Percentiles rank a stretch among this genome's conserved stretches.
These are phyloP conservation scores for Tenthredo amoena DNA, from an alignment of 2,888 invertebrate genomes.

Conservation along the genomic window DNA sequence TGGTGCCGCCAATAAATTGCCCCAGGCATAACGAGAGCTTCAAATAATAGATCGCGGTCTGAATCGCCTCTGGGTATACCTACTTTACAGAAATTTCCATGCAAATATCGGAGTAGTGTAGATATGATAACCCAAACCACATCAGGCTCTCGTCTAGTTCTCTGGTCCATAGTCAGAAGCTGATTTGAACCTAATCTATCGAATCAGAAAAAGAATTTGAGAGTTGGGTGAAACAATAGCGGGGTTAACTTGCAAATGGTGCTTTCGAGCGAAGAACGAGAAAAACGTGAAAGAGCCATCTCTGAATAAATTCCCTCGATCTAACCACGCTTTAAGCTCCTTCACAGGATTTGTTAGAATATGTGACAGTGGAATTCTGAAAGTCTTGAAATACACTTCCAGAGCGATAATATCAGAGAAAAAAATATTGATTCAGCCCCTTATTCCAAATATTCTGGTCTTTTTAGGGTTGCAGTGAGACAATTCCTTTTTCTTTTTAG, in stretches of 20 bases:
- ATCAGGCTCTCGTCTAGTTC: not conserved
- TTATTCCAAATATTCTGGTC: not conserved
- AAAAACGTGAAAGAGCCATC: not conserved
- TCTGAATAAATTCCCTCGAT: not conserved
- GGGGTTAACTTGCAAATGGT: not conserved
- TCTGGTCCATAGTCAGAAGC: not conserved
- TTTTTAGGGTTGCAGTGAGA: not conserved
- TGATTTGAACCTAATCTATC: not conserved
- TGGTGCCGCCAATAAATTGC: slow-evolving; percentile 42
- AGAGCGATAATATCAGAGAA: not conserved
- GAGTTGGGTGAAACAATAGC: not conserved
- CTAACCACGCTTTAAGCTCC: not conserved
- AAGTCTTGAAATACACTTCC: not conserved
- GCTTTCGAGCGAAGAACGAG: not conserved
- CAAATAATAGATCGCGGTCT: slow-evolving; percentile 40
- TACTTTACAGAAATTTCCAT: slow-evolving; percentile 32
- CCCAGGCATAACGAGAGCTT: slow-evolving; percentile 44
- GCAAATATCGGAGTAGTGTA: slow-evolving; percentile 16
- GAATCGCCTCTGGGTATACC: slow-evolving; percentile 30
- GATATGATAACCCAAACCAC: not conserved
- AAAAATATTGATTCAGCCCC: not conserved
- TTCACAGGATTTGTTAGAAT: not conserved
- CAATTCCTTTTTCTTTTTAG: not conserved
- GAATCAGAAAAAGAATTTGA: not conserved
- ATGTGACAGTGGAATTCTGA: not conserved